Evolutionary conservation across 1,140 invertebrate genomes (phyloP), one percentile per base, ranked within the genome.

Genomic region (Camponotus pennsylvanicus): DNA sequence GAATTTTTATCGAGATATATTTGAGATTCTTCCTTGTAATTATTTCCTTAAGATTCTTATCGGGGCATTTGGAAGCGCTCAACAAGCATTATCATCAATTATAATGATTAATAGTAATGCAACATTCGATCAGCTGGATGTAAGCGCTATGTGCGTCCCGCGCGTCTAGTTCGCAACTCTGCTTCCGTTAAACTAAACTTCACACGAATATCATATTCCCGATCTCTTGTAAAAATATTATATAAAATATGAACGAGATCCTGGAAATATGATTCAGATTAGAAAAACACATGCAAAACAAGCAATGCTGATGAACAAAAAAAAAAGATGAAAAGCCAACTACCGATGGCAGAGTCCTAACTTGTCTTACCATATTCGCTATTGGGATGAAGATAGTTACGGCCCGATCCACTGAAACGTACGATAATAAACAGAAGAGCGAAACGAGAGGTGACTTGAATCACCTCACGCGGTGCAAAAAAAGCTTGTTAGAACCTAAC

Each of bases 301-400:
- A 91, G 63, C 83, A 89, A 91, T 88, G 83, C 73, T 59, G 34
- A 69, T 57, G 5, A 69, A 69, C 4, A 55, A n/a, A 69, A 69
- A 79, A 79, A 52, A 80, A 78, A 85, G 63, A 78, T 85, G 84
- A 70, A 82, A 90, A 90, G 89, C 87, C 59, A 90, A 75, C 87
- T 91, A 88, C 88, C 55, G 55, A 57, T 87, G 52, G 63, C 83
- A 89, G 63, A 86, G 85, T 90, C 92, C 92, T 92, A 92, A 89
- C n/a, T 91, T 90, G 84, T 95, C 95, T 95, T 95, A 95, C 94
- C 94, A 93, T 95, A 95, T 93, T 95, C 94, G 88, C 91, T 94
- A 94, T 95, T 95, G 89, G 95, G 95, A 94, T 95, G 95, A 64
- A 95, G 95, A 93, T 95, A 95, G 92, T 95, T 95, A 94, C 94